Evolutionary conservation across 2,888 invertebrate species (phyloP).

Genomic region (Hoplodrina blanda): DNA sequence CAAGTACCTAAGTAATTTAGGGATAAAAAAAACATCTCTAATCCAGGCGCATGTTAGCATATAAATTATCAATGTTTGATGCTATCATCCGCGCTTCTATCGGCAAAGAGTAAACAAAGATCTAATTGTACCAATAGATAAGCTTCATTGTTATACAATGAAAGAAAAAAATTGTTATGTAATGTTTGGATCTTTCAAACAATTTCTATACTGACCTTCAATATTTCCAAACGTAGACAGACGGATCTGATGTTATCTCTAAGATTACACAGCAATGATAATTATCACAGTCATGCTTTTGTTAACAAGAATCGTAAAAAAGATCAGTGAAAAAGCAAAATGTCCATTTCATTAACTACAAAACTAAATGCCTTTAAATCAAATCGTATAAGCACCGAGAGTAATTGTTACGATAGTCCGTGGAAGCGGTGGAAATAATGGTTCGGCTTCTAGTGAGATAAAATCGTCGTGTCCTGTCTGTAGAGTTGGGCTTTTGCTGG

Average conservation of each 20-base stretch:
- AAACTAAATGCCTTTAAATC: constrained; percentile 54
- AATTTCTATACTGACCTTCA: constrained; percentile 51
- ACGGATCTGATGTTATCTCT: constrained; percentile 51
- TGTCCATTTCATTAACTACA: constrained; percentile 51
- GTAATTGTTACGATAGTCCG: constrained; percentile 65
- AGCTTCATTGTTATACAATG: constrained; percentile 38
- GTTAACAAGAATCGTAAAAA: constrained; percentile 30
- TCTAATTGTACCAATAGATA: constrained; percentile 50
- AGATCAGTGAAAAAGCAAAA: constrained; percentile 33
- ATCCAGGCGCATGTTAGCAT: neutral
- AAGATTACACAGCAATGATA: constrained; percentile 51
- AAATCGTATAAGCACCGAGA: constrained; percentile 62
- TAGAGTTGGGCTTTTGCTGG: constrained; percentile 61
- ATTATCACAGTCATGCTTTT: constrained; percentile 50
- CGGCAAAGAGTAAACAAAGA: constrained; percentile 43
- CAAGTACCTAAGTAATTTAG: neutral
- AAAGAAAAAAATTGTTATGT: constrained; percentile 45
- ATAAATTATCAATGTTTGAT: constrained; percentile 41
- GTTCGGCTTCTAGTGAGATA: constrained; percentile 76
- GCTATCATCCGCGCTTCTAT: constrained; percentile 25
- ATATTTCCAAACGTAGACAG: constrained; percentile 43
- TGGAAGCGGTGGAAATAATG: constrained; percentile 76
- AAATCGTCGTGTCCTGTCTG: constrained; percentile 72
- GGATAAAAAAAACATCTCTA: neutral
- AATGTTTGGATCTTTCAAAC: constrained; percentile 33